Conservation (phyloP, 2,797 vertebrate species). For the Leptatherina wallacei region DNA sequence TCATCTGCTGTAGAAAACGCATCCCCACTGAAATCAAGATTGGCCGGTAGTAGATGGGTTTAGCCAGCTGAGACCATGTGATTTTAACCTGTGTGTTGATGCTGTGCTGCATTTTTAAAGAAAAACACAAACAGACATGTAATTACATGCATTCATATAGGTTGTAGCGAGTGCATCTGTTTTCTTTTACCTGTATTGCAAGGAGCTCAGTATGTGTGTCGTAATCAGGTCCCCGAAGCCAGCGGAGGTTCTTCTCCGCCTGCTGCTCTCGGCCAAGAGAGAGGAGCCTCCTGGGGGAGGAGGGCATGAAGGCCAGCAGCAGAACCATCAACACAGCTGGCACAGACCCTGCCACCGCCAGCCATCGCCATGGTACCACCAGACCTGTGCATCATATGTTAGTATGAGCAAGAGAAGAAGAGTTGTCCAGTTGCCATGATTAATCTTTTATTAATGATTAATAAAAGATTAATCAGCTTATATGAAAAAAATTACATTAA, state of each 20-base stretch:
- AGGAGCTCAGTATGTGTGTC: slow-evolving; percentile 82
- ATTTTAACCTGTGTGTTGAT: slow-evolving; percentile 69
- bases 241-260: slow-evolving; percentile 84
- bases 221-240: slow-evolving; percentile 86
- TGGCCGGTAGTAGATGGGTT: slow-evolving; percentile 86
- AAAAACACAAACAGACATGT: slow-evolving; percentile 12
- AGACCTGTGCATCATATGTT: slow-evolving; percentile 79
- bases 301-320: slow-evolving; percentile 91
- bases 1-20: slow-evolving; percentile 96
- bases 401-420: not conserved
- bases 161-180: not conserved
- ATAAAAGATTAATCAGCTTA: not conserved
- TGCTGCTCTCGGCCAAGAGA: slow-evolving; percentile 82
- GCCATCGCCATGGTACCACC: slow-evolving; percentile 91
- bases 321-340: slow-evolving; percentile 87
- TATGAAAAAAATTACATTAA: not conserved
- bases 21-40: slow-evolving; percentile 87
- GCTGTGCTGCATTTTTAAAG: slow-evolving; percentile 61
- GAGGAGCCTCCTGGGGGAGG: slow-evolving; percentile 92
- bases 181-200: slow-evolving; percentile 81
- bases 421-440: not conserved
- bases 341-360: slow-evolving; percentile 88
- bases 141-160: not conserved
- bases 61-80: slow-evolving; percentile 83
- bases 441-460: not conserved